Conservation (phyloP, 2,113 vertebrate species). For the Glaucomys volans region DNA sequence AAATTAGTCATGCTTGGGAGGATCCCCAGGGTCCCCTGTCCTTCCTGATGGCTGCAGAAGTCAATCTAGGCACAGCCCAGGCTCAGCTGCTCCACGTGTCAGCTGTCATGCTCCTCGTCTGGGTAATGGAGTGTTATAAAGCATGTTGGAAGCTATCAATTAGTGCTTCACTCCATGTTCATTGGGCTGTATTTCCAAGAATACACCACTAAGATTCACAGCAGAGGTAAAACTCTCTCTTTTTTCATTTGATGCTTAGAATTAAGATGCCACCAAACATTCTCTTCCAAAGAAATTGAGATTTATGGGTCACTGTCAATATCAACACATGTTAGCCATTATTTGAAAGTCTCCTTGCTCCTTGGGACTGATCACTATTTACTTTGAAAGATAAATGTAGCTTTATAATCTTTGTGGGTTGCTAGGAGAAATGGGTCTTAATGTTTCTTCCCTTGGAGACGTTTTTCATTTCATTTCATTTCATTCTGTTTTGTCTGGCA, state of each 20-base stretch:
- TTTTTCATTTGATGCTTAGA: neutral
- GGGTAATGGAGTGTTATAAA: conserved; percentile 44
- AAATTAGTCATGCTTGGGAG: too few species aligned
- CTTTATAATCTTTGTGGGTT: neutral
- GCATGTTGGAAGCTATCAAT: neutral
- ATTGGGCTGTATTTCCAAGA: conserved; percentile 38
- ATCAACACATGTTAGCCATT: conserved; percentile 50
- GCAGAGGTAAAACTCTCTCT: neutral
- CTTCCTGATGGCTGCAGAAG: neutral
- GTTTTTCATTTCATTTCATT: neutral
- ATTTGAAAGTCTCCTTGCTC: conserved; percentile 63
- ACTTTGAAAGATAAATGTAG: conserved; percentile 60
- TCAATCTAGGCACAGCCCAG: neutral
- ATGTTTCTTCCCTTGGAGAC: conserved; percentile 18
- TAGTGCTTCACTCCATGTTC: neutral
- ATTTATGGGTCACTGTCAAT: conserved; percentile 67
- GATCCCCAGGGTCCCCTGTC: neutral
- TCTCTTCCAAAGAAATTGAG: conserved; percentile 51
- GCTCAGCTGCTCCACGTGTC: conserved; percentile 32
- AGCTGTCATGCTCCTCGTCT: neutral
- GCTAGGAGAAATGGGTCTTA: neutral
- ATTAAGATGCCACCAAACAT: conserved; percentile 39
- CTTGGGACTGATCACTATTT: conserved; percentile 60
- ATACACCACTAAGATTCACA: conserved; percentile 1
- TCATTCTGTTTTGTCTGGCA: neutral